Percentiles rank a stretch among this genome's conserved stretches.
These are phyloP conservation scores for Redunca redunca DNA, from an alignment of 2,113 vertebrate species.

Conservation along the genomic window DNA sequence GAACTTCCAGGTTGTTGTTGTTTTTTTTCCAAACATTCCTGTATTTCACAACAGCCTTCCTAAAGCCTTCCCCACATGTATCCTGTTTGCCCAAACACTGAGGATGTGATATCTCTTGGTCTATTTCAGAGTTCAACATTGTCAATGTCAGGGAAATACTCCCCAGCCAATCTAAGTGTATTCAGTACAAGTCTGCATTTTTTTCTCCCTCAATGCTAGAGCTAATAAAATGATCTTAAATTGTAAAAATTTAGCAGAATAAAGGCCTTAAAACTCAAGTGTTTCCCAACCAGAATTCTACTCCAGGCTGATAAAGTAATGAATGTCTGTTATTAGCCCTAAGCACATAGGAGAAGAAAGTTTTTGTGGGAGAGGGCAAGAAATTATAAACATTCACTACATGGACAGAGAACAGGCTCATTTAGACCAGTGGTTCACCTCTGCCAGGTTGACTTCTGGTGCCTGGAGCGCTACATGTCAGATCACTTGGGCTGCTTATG, in stretches of 20 bases:
- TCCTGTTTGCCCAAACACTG: neutral
- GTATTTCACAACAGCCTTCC: neutral
- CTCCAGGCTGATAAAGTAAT: neutral
- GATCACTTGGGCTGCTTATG: neutral
- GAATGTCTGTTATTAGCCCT: neutral
- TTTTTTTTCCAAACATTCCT: neutral
- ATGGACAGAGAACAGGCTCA: neutral
- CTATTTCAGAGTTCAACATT: neutral
- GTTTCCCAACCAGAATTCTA: neutral
- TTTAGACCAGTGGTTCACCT: neutral
- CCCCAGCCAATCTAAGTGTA: neutral
- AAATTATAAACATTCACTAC: neutral
- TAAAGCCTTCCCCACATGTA: neutral
- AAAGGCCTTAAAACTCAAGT: neutral
- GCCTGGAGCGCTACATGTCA: neutral
- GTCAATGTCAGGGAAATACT: neutral
- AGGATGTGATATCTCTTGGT: neutral
- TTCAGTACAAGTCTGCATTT: neutral
- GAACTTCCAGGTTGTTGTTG: neutral
- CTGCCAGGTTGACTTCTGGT: neutral
- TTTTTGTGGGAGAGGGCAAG: neutral
- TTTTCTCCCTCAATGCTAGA: neutral
- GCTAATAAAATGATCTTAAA: neutral
- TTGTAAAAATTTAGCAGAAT: neutral
- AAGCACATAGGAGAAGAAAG: neutral